These are phyloP conservation scores for Typhlomys cinereus DNA, from an alignment of 2,113 vertebrate genomes.

Conservation along the genomic window DNA sequence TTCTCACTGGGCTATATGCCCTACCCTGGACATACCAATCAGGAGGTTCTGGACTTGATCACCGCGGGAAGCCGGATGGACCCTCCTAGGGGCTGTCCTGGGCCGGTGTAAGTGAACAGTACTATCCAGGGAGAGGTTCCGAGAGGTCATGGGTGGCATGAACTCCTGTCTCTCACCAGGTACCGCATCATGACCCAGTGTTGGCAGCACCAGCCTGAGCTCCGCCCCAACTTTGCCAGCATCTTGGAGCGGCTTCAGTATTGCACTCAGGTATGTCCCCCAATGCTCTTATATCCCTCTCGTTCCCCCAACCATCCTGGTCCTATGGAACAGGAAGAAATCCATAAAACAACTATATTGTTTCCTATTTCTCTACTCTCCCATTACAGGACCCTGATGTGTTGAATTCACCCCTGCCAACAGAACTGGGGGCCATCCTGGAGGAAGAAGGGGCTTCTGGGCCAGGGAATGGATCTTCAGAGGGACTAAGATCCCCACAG, in stretches of 20 bases:
- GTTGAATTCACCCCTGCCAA: constrained; percentile 91
- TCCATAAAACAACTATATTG: background rate
- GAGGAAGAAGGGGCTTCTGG: constrained; percentile 89
- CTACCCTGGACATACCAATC: constrained; percentile 94
- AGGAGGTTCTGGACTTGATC: constrained; percentile 95
- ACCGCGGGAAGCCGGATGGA: constrained; percentile 93
- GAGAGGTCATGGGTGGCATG: background rate
- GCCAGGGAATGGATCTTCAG: constrained; percentile 79
- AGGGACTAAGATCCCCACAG: constrained; percentile 1
- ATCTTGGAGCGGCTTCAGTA: constrained; percentile 94
- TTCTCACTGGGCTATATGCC: constrained; percentile 96
- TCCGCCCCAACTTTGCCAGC: constrained; percentile 92
- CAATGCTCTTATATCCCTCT: background rate
- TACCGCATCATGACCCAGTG: constrained; percentile 96
- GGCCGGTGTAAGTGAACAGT: constrained; percentile 91
- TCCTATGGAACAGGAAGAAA: background rate
- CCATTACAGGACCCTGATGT: constrained; percentile 92
- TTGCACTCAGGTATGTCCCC: constrained; percentile 90
- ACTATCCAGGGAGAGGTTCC: background rate
- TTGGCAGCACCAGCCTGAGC: constrained; percentile 95
- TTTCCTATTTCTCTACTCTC: background rate
- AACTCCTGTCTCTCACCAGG: constrained; percentile 77
- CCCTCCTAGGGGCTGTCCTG: constrained; percentile 92
- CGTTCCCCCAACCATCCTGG: background rate
- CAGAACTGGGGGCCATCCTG: constrained; percentile 86